A percentile compares a stretch with the other conserved stretches of the same genome.
Conservation (phyloP, 1,140 invertebrate species). For the Rhopalosiphum maidis region DNA sequence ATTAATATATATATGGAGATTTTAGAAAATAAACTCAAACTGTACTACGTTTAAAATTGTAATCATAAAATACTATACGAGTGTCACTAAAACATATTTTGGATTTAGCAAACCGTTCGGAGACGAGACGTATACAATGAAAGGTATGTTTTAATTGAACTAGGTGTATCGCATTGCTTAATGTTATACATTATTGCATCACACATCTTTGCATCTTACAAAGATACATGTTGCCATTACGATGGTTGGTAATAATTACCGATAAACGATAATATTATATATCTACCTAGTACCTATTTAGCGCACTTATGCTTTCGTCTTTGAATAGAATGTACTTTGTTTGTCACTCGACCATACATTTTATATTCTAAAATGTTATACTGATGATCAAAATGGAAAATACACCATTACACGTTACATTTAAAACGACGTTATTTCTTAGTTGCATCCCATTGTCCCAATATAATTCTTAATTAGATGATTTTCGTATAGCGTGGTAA, state of each 20-base stretch:
- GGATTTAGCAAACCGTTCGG: neutral
- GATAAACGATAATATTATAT: neutral
- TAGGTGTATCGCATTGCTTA: neutral
- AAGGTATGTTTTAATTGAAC: neutral
- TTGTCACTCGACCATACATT: neutral
- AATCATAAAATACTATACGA: neutral
- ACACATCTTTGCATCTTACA: neutral
- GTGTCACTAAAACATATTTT: neutral
- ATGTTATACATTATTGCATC: neutral
- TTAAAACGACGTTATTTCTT: neutral
- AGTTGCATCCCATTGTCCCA: neutral
- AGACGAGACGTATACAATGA: neutral
- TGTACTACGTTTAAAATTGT: neutral
- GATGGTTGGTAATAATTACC: neutral
- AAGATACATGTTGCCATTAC: neutral
- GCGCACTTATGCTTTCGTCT: no score
- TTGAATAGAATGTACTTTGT: neutral
- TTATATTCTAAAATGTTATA: no score
- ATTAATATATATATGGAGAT: conserved; percentile 4
- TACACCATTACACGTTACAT: neutral
- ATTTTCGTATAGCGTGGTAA: neutral
- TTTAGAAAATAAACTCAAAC: neutral
- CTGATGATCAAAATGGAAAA: neutral
- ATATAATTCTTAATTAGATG: neutral
- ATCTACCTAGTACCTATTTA: no score